These are phyloP conservation scores for Chascanopsetta lugubris DNA, from an alignment of 2,113 vertebrate genomes.

Conservation along the genomic window DNA sequence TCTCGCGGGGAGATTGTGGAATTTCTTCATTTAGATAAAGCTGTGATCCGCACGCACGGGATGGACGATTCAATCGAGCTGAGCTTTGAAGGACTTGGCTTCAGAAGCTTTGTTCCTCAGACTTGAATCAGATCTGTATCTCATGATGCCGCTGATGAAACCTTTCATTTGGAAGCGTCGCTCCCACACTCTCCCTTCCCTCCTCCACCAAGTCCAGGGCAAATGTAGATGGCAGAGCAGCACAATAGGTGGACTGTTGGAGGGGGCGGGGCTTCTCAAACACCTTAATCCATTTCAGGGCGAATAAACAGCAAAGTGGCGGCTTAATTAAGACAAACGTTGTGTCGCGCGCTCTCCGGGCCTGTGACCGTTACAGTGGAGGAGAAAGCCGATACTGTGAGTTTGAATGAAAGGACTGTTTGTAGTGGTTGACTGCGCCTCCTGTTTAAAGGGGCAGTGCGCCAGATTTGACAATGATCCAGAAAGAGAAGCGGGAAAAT, in stretches of 20 bases:
- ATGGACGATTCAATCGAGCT: neutral
- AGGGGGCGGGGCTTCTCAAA: conserved; percentile 14
- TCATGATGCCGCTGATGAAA: neutral
- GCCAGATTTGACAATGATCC: neutral
- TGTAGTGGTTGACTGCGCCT: too few species aligned
- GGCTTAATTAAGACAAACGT: conserved; percentile 41
- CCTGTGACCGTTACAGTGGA: neutral
- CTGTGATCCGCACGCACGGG: too few species aligned
- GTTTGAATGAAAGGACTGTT: neutral
- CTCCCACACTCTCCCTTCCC: conserved; percentile 8
- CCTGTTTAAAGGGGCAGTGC: neutral
- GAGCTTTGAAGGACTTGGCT: neutral
- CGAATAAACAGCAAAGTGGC: conserved; percentile 32
- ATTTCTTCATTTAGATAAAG: neutral
- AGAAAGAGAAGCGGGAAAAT: too few species aligned
- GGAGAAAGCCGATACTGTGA: conserved; percentile 35
- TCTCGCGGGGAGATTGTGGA: too few species aligned
- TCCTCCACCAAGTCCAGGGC: conserved; percentile 17
- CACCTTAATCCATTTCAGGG: conserved; percentile 23
- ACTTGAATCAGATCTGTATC: neutral
- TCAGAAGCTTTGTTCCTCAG: neutral
- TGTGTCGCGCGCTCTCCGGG: conserved; percentile 21
- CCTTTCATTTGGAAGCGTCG: conserved; percentile 31
- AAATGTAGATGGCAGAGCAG: conserved; percentile 23
- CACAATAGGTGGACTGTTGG: conserved; percentile 58